Percentiles rank a stretch among this genome's conserved stretches.
Conservation (phyloP, 2,113 vertebrate genomes). For the Callopanchax toddi region DNA sequence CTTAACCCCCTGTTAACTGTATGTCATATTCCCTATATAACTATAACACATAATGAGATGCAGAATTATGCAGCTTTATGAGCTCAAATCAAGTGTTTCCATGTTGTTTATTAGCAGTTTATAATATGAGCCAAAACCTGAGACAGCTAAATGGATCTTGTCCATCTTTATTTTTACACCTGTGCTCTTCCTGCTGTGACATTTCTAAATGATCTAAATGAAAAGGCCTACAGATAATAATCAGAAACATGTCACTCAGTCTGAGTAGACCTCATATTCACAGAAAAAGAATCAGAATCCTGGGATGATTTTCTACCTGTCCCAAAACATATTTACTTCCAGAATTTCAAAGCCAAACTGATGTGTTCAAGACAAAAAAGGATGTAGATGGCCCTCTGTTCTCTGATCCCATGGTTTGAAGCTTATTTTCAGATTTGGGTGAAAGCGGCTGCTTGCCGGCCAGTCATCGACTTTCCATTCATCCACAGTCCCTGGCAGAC, state of each 20-base stretch:
- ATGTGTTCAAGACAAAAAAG: too few relatives aligned
- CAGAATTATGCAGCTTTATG: too few relatives aligned
- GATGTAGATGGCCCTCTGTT: too few relatives aligned
- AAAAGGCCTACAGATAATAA: background rate
- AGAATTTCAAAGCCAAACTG: background rate
- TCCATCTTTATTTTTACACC: slow-evolving; percentile 17
- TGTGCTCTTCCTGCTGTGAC: slow-evolving; percentile 5
- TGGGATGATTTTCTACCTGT: slow-evolving; percentile 1
- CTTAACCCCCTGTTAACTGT: too few relatives aligned
- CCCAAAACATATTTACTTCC: background rate
- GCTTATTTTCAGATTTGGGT: slow-evolving; percentile 13
- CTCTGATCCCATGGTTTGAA: slow-evolving; percentile 23
- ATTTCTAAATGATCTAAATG: background rate
- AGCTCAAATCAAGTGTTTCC: too few relatives aligned
- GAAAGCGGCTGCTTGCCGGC: background rate
- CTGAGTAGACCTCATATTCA: background rate
- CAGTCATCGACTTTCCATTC: slow-evolving; percentile 43
- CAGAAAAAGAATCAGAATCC: background rate
- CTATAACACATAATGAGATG: too few relatives aligned
- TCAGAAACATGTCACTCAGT: background rate
- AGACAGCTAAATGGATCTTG: slow-evolving; percentile 5
- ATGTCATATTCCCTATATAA: too few relatives aligned
- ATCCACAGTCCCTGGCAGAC: slow-evolving; percentile 43
- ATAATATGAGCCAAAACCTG: too few relatives aligned
- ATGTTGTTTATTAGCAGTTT: too few relatives aligned